A percentile compares a stretch with the other conserved stretches of the same genome.
Conservation (phyloP, 2,888 invertebrate genomes). For the Galerucella calmariensis region DNA sequence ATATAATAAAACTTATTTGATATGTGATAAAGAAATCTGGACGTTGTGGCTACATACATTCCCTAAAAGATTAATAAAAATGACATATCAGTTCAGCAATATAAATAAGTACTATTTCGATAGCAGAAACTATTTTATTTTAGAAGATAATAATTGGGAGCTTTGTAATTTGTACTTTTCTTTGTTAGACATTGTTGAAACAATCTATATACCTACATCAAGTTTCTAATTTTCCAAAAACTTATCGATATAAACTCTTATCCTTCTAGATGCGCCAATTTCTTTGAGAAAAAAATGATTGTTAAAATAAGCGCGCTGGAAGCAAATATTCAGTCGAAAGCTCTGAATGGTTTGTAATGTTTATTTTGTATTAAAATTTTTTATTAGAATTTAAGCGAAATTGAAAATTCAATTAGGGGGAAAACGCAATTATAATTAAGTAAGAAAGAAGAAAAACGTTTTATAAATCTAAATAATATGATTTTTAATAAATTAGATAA, state of each 20-base stretch:
- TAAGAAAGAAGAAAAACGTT: neutral
- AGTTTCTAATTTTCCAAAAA: neutral
- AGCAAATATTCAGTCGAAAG: neutral
- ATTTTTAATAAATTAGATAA: too few relatives aligned
- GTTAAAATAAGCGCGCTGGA: neutral
- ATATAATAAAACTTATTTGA: too few relatives aligned
- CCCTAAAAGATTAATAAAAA: neutral
- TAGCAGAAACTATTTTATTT: neutral
- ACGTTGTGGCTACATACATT: neutral
- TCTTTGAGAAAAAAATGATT: neutral
- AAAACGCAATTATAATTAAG: neutral
- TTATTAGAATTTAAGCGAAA: neutral
- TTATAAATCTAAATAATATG: too few relatives aligned
- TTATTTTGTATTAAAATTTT: neutral
- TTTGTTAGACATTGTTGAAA: too few relatives aligned
- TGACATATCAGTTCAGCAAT: conserved; percentile 10
- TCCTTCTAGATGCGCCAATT: neutral
- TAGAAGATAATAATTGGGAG: neutral
- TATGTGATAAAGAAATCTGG: neutral
- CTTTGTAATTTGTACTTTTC: neutral
- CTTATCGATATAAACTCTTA: neutral
- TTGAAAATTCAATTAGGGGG: neutral
- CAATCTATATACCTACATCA: neutral
- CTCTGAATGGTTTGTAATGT: neutral
- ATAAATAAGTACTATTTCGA: neutral